Base-by-base conservation (phyloP, 2,113 vertebrate species). In the Alouatta palliata region DNA sequence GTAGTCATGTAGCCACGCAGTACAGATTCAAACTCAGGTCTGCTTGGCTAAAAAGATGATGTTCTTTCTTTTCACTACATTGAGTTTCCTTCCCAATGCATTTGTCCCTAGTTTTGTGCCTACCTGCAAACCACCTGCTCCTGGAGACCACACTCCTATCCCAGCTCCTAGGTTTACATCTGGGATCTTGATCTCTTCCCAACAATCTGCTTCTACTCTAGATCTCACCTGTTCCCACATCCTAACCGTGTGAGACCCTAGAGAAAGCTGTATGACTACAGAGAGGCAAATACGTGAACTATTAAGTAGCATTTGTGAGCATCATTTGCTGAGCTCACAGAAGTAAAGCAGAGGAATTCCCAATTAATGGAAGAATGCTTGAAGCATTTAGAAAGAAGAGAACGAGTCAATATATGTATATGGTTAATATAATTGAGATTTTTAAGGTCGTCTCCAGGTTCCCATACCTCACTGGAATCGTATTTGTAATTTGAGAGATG, bases 401-500 rank as follows among this genome's bases (percentile, higher is more conserved):
- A 25, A 12, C 0, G 2, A 49, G 30, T 83, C 21, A 20, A 16
- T 21, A 11, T 12, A 4, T 14, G 13, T 3, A 16, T 21, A 5
- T 3, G 10, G 23, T 68, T 43, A n/a, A 3, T 25, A 32, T 8
- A 49, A 35, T 2, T 54, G 27, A 37, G 14, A 32, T 56, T 13
- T 13, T 76, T 17, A 61, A 66, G 30, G n/a, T 68, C 25, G 20
- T 25, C 19, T 52, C 35, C 8, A 52, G 61, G 20, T 88, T 77
- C 82, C 45, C 7, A 2, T 21, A 16, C 6, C 8, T 88, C 13
- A 2, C 6, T 45, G 37, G 27, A 96, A 37, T 0, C 21, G 49
- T 73, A 32, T 8, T 27, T 97, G 97, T 86, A 92, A 91, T 97
- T 96, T 52, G 73, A 71, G 58, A 87, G 2, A 27, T 45, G 8